Evolutionary conservation across 2,113 vertebrate species (phyloP).

Genomic region (Pogona vitticeps): DNA sequence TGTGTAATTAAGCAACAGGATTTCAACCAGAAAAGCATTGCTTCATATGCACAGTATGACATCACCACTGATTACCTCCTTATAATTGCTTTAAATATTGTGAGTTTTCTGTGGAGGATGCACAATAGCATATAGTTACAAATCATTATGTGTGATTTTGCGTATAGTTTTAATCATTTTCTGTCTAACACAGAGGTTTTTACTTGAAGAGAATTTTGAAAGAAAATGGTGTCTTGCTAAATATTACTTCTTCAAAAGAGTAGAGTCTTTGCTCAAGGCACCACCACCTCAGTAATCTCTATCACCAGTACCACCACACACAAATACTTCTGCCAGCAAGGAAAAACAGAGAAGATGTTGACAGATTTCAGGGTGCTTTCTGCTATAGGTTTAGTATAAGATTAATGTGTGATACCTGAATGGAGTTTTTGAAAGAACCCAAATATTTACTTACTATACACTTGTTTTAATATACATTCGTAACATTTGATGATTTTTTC

Average conservation of each 20-base stretch:
- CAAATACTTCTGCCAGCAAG: background rate
- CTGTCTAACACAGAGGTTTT: background rate
- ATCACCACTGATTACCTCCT: background rate
- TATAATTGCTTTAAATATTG: background rate
- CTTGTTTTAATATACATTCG: background rate
- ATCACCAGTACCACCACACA: background rate
- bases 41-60: background rate
- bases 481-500: background rate
- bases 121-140: background rate
- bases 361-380: background rate
- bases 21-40: background rate
- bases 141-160: background rate
- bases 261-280: background rate
- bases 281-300: background rate
- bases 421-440: background rate
- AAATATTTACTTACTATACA: background rate
- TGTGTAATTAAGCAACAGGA: too few relatives aligned
- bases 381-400: background rate
- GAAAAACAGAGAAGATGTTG: background rate
- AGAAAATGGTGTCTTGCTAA: background rate
- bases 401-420: background rate
- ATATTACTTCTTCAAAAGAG: background rate
- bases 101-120: background rate
- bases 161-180: background rate
- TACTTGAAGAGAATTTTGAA: background rate